Evolutionary conservation across 2,797 vertebrate genomes (phyloP), one percentile per base, ranked within the genome.

Genomic region (Diplodus sargus): DNA sequence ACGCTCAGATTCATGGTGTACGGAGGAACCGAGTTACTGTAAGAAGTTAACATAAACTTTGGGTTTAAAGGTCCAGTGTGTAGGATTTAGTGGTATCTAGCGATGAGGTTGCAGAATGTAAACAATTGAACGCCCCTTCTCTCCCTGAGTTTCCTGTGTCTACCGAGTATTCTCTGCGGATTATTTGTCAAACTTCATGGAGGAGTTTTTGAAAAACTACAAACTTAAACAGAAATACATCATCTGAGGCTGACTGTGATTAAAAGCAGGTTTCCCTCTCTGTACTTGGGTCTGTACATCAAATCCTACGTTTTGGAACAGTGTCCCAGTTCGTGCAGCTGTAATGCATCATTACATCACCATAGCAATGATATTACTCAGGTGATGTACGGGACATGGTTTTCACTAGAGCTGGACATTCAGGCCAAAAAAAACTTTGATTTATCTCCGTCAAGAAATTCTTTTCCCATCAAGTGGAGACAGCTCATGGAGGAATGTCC

Each of bases 311-410:
- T n/a, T 22, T 22, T 62, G 65, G 63, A 67, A 67, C 25, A 23
- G 25, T 59, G 9, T 75, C 70, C 62, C 9, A 76, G 42, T 65
- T 58, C 30, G 49, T 70, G 65, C 62, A 63, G 39, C 42, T 20
- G 28, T 17, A 47, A 67, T 76, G 72, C 66, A 71, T 79, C 54
- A 47, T 68, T 64, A 51, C 20, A 77, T 64, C 39, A 53, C 17
- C 48, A 66, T 13, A 59, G 39, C n/a, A 25, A 48, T 17, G 13
- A 34, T 12, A 45, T 51, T 48, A 70, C 9, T 85, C 39, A 30
- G 25, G 18, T 56, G 43, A 74, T 57, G 51, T 47, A 67, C 52
- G 22, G 43, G 16, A 59, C 22, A 0, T 28, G 14, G 25, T 42
- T 70, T 66, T 47, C 15, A 39, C 23, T n/a, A n/a, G 43, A 42